Percentiles rank a stretch among this genome's conserved stretches.
Evolutionary conservation across 2,113 vertebrate genomes (phyloP).

Genomic region (Chaetodon auriga): DNA sequence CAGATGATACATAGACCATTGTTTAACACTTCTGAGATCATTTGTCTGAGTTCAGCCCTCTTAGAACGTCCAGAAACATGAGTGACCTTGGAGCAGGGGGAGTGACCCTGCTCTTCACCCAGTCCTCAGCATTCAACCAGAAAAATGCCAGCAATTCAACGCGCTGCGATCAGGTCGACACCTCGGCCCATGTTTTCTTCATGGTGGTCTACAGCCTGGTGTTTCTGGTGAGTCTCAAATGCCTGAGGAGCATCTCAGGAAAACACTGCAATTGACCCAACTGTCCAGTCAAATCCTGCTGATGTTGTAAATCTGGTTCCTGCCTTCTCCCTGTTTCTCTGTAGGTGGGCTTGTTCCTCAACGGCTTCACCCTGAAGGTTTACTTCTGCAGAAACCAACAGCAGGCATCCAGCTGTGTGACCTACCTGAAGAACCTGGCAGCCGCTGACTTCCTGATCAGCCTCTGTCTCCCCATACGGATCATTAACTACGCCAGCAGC

Average conservation of each 20-base stretch:
- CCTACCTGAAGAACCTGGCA: conserved; percentile 83
- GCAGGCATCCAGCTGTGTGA: conserved; percentile 62
- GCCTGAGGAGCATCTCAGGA: too few relatives aligned
- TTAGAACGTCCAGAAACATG: neutral
- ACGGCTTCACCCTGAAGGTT: conserved; percentile 77
- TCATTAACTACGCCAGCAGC: conserved; percentile 59
- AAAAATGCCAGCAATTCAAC: neutral
- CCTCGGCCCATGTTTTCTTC: conserved; percentile 52
- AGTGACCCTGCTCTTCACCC: accelerated
- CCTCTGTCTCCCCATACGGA: conserved; percentile 76
- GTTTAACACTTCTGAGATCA: neutral
- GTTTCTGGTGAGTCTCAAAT: conserved; percentile 61
- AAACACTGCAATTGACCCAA: neutral
- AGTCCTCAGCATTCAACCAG: neutral
- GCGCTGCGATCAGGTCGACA: neutral
- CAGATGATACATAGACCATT: too few relatives aligned
- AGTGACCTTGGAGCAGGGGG: accelerated
- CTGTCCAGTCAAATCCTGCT: too few relatives aligned
- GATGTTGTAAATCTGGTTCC: neutral
- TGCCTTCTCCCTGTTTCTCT: too few relatives aligned
- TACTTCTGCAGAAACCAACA: conserved; percentile 71
- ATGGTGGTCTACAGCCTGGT: conserved; percentile 69
- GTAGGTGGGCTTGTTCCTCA: conserved; percentile 76
- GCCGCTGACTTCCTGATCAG: conserved; percentile 80
- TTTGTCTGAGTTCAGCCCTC: neutral